These are phyloP conservation scores for Parochlus steinenii DNA, from an alignment of 2,888 invertebrate species.

Conservation along the genomic window DNA sequence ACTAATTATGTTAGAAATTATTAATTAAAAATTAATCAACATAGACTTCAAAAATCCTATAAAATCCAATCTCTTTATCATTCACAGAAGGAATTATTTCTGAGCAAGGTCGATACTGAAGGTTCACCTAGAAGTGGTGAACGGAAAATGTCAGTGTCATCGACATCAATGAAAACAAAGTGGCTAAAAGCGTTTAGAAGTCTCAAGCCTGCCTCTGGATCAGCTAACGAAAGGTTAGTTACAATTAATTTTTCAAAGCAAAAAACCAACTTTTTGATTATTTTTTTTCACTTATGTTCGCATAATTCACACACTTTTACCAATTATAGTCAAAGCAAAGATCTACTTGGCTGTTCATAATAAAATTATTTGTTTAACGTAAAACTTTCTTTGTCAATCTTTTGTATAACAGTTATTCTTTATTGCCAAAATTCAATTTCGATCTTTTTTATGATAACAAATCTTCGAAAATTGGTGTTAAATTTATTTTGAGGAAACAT, in stretches of 20 bases:
- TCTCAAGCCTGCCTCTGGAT: conserved; percentile 62
- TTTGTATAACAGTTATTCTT: too few species aligned
- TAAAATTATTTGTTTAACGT: background rate
- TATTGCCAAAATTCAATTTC: too few species aligned
- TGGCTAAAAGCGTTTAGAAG: conserved; percentile 96
- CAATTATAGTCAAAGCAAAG: background rate
- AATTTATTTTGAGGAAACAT: too few species aligned
- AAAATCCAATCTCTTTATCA: too few species aligned
- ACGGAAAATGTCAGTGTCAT: conserved; percentile 70
- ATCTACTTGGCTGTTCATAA: background rate
- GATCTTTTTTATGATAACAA: too few species aligned
- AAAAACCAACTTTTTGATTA: conserved; percentile 7
- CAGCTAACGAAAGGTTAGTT: conserved; percentile 46
- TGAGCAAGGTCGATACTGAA: conserved; percentile 56
- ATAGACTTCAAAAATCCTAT: too few species aligned
- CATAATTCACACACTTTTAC: background rate
- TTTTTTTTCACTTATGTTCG: conserved; percentile 1
- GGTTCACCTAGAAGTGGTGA: conserved; percentile 45
- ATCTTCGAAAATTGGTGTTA: too few species aligned
- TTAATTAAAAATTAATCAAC: too few species aligned
- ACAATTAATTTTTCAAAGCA: background rate
- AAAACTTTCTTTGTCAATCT: too few species aligned
- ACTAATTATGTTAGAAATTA: too few species aligned
- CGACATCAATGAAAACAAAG: conserved; percentile 87
- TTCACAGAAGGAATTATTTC: conserved; percentile 67